phyloP scores from a whole-genome alignment of 2,113 vertebrate genomes.

The Ameiurus melas region DNA sequence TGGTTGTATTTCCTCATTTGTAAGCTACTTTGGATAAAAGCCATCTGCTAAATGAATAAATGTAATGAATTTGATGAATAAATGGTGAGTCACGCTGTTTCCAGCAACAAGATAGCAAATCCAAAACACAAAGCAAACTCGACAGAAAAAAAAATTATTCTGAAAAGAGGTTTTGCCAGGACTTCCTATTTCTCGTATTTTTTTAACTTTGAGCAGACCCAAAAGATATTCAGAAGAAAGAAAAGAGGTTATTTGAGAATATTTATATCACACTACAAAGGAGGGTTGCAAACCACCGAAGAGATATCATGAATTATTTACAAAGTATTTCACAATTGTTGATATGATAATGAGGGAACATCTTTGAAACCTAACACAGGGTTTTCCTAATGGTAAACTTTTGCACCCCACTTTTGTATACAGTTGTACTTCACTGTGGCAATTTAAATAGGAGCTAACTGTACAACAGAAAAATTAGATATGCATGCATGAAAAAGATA shows the following conservation, averaged over 20 bases:
- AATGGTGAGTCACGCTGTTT: background rate
- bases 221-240: background rate
- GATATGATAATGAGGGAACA: background rate
- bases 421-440: background rate
- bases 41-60: too few species aligned
- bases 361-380: background rate
- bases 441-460: background rate
- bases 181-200: background rate
- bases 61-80: too few species aligned
- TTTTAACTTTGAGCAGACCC: background rate
- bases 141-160: background rate
- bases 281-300: background rate
- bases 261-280: background rate
- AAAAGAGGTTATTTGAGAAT: background rate
- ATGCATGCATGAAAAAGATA: background rate
- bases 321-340: background rate
- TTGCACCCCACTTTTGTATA: background rate
- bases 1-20: too few species aligned
- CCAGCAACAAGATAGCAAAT: background rate
- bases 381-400: background rate
- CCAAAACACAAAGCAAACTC: background rate
- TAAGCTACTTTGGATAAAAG: too few species aligned
- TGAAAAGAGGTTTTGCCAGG: background rate
- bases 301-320: background rate
- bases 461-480: background rate